Evolutionary conservation across 2,797 vertebrate genomes (phyloP).

Genomic region (Avahi laniger): DNA sequence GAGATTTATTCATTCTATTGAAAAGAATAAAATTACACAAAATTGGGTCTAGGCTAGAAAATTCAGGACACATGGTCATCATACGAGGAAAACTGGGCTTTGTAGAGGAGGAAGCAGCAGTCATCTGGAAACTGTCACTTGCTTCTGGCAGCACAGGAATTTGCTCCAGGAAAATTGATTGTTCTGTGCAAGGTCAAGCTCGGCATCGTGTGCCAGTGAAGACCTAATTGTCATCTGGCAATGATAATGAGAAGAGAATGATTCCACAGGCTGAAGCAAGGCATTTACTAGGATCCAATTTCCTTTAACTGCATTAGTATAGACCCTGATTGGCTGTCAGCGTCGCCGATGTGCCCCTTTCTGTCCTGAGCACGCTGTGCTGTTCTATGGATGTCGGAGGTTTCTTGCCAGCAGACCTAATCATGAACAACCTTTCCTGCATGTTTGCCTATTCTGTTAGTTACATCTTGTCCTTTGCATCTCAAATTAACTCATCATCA

Average conservation of each 20-base stretch:
- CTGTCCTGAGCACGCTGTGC: neutral
- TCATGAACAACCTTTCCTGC: neutral
- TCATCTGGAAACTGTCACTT: conserved; percentile 52
- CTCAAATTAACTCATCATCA: conserved; percentile 65
- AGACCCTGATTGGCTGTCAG: neutral
- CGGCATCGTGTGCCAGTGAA: neutral
- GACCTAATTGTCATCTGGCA: conserved; percentile 35
- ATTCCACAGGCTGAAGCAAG: conserved; percentile 10
- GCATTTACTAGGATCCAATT: neutral
- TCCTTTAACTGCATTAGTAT: neutral
- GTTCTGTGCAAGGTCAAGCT: neutral
- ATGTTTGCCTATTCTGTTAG: conserved; percentile 50
- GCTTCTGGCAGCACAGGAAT: conserved; percentile 54
- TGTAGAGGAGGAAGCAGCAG: neutral
- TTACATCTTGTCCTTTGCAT: conserved; percentile 48
- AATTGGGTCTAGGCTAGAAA: neutral
- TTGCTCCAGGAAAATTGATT: conserved; percentile 59
- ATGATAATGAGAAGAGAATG: conserved; percentile 11
- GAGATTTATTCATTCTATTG: neutral
- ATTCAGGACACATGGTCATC: conserved; percentile 14
- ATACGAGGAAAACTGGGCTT: neutral
- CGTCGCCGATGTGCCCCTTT: neutral
- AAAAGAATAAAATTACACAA: conserved; percentile 14
- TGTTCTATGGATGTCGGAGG: neutral
- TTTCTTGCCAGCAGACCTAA: conserved; percentile 33